Evolutionary conservation across 2,888 invertebrate genomes (phyloP).

Genomic region (Ptilodon capucinus): DNA sequence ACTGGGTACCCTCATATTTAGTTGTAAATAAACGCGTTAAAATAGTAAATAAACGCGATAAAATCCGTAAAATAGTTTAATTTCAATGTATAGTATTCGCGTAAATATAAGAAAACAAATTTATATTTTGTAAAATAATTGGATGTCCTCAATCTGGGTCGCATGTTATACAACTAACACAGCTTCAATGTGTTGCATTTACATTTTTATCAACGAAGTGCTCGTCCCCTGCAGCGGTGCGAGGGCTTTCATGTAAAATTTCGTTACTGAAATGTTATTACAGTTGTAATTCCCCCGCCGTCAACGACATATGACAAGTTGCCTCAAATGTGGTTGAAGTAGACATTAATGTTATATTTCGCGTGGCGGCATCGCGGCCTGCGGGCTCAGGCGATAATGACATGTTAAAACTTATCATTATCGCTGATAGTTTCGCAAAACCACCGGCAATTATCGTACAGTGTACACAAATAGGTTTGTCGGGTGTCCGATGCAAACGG

Average conservation of each 20-base stretch:
- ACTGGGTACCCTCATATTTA: too few species aligned
- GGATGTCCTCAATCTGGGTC: too few species aligned
- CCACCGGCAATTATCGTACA: slow-evolving; percentile 38
- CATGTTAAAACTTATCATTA: slow-evolving; percentile 47
- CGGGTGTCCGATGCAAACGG: slow-evolving; percentile 10
- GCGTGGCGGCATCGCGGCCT: slow-evolving; percentile 4
- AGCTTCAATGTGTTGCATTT: too few species aligned
- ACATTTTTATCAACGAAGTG: too few species aligned
- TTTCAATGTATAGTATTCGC: too few species aligned
- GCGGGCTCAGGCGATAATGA: slow-evolving; percentile 38
- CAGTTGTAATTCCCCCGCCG: slow-evolving; percentile 45
- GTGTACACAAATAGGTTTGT: slow-evolving; percentile 2
- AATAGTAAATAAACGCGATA: too few species aligned
- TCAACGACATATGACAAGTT: slow-evolving; percentile 39
- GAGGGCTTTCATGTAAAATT: neutral
- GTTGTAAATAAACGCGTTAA: too few species aligned
- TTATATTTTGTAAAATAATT: too few species aligned
- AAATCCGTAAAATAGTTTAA: too few species aligned
- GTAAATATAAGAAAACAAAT: too few species aligned
- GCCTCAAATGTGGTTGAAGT: slow-evolving; percentile 25
- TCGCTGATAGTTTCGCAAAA: slow-evolving; percentile 38
- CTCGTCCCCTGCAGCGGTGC: neutral
- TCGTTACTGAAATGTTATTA: slow-evolving; percentile 39
- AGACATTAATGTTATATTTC: slow-evolving; percentile 31
- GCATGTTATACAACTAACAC: too few species aligned